Evolutionary conservation across 2,113 vertebrate species (phyloP), one percentile per base, ranked within the genome.

Genomic region (Vicugna pacos): DNA sequence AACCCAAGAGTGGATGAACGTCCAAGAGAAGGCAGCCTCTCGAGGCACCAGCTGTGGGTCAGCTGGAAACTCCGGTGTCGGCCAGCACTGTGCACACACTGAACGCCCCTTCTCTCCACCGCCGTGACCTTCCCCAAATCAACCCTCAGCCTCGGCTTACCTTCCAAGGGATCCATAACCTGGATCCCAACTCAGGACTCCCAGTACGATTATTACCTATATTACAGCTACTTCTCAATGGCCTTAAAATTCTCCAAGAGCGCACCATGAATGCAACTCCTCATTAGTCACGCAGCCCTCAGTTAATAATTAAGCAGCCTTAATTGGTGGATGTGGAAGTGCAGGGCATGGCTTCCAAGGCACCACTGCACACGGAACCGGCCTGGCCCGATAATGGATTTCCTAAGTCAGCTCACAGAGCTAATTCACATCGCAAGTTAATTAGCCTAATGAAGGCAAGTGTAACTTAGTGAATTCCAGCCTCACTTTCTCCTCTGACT

Each of bases 361-460:
- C 93, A 32, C 72, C 42, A 0, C 84, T 54, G 54, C 13, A 6
- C 64, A 38, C 0, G 19, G 48, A 14, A 16, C 73, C 10, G 12
- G 80, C 60, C 32, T 6, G 0, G 52, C 48, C 65, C 3, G 35
- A 28, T 64, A 65, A 89, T 52, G 84, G 26, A 60, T 87, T 92
- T 90, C 94, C 65, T 83, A 75, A 79, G 58, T 48, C 89, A 20
- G 93, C 76, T 60, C 72, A 28, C 9, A 2, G 77, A 85, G 65
- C 70, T 81, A 50, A 86, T 91, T 84, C 91, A 93, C 73, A 67
- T 20, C 0, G 5, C 52, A 38, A 56, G 89, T 76, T 96, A 93
- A 97, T 96, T 92, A 93, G 95, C 64, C 75, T 93, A 94, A 96
- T 64, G 95, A 96, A 96, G 83, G 89, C 83, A 93, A 96, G 79